Evolutionary conservation across 2,113 vertebrate genomes (phyloP), one percentile per base, ranked within the genome.

Genomic region (Ptilorrhoa leucosticta): DNA sequence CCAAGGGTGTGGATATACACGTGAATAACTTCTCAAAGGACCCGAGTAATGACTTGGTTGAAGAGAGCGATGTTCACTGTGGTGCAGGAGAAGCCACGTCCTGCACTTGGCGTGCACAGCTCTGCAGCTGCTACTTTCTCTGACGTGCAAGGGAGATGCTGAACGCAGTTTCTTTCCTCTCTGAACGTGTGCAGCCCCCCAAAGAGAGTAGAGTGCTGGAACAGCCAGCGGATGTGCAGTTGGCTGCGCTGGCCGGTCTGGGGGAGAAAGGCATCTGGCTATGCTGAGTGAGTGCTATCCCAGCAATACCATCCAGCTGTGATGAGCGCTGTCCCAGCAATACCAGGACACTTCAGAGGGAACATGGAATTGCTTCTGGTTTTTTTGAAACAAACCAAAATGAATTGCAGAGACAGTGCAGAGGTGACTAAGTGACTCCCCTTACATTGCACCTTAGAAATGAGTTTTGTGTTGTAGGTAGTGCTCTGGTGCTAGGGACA

Each of bases 111-210:
- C 89, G 0, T 54, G 53, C 42, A 15, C 39, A 80, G 51, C 87
- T 72, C 65, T 83, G 90, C 94, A 97, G 96, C 92, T 97, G 89
- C 89, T 60, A 71, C 14, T 61, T 79, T 82, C 80, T 87, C 83
- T 97, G 95, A 95, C 19, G 37, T 90, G 50, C 47, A 35, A 24
- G 28, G 63, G 72, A 81, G 83, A 70, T 2, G 22, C 2, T 78
- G 83, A 56, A 64, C 0, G 3, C 75, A 56, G 56, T 82, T 95
- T 69, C 66, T 71, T 85, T 84, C 66, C 37, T 83, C 90, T 81
- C 63, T 63, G 78, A 79, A 78, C 0, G 5, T 79, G 35, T 65
- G 73, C 54, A 75, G 15, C 30, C 39, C 75, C 76, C 82, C 26
- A 22, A 57, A 75, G 83, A 78, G 80, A 73, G 77, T 7, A 6